Percentiles rank a stretch among this genome's conserved stretches.
Evolutionary conservation across 2,113 vertebrate species (phyloP).

Genomic region (Malurus melanocephalus): DNA sequence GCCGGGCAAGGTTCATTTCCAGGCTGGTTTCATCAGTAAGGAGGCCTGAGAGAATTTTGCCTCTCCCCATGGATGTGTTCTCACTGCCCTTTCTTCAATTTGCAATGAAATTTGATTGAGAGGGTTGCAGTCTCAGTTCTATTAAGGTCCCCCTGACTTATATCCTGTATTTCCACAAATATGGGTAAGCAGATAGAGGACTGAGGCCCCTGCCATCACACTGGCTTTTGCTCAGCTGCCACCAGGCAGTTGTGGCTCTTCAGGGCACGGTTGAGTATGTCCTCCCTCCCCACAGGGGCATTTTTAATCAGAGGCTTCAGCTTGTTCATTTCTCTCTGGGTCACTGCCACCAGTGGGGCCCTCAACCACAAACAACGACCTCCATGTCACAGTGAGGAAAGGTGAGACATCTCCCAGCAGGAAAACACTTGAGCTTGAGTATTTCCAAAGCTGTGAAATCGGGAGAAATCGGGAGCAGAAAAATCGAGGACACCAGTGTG

Average conservation of each 20-base stretch:
- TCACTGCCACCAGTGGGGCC: background rate
- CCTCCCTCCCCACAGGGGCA: background rate
- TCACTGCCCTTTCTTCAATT: background rate
- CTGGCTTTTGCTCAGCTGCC: background rate
- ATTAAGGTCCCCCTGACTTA: background rate
- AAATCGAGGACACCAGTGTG: background rate
- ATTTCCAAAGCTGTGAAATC: background rate
- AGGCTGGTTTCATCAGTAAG: background rate
- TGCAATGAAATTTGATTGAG: background rate
- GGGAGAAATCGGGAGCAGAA: background rate
- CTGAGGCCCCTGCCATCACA: fast-evolving
- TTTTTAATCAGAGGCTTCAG: constrained; percentile 18
- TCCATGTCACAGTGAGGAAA: background rate
- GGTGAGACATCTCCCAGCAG: background rate
- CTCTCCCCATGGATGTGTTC: background rate
- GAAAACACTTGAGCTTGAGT: fast-evolving
- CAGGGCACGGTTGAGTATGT: background rate
- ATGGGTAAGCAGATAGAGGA: background rate
- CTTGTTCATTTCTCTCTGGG: background rate
- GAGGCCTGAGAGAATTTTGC: background rate
- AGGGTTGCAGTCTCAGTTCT: background rate
- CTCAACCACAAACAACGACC: background rate
- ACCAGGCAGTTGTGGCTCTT: background rate
- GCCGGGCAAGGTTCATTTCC: background rate
- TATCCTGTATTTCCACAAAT: background rate